phyloP scores from a whole-genome alignment of 35 echinoderm and acorn worm species.

The Ophioderma brevispina region DNA sequence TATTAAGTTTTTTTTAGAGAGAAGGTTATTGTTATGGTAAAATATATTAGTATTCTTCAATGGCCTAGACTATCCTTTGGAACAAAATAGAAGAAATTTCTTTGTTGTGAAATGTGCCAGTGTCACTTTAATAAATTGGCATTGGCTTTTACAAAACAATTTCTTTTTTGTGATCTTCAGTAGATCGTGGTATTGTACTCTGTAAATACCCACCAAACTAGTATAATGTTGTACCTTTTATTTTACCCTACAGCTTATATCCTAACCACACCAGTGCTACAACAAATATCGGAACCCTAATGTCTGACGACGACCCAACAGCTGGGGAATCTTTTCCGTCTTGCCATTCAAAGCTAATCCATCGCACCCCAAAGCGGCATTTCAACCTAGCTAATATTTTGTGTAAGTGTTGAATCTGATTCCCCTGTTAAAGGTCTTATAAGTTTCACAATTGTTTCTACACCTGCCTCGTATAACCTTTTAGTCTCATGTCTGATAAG shows the following conservation, averaged over 20 bases:
- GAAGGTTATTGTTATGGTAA: too few species aligned
- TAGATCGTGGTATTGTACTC: neutral
- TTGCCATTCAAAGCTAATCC: slow-evolving; percentile 71
- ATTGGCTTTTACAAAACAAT: neutral
- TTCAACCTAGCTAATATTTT: slow-evolving; percentile 82
- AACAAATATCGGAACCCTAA: slow-evolving; percentile 86
- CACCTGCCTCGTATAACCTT: too few species aligned
- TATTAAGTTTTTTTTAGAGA: too few species aligned
- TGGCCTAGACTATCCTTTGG: too few species aligned
- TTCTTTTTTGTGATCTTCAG: neutral
- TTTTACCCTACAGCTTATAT: slow-evolving; percentile 56
- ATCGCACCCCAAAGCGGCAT: slow-evolving; percentile 75
- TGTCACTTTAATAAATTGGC: too few species aligned
- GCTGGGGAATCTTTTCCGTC: slow-evolving; percentile 32
- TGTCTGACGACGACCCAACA: slow-evolving; percentile 51
- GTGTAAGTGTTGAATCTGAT: slow-evolving; percentile 42
- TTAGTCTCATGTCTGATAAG: too few species aligned
- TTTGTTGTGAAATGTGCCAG: too few species aligned
- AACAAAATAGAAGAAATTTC: too few species aligned
- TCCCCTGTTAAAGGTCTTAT: neutral
- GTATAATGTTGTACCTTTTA: too few species aligned
- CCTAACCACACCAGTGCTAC: slow-evolving; percentile 87
- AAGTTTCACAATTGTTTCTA: too few species aligned
- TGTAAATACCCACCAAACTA: too few species aligned
- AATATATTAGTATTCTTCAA: too few species aligned